A percentile compares a stretch with the other conserved stretches of the same genome.
These are phyloP conservation scores for Drosophila parthenogenetica DNA, from an alignment of 2,888 invertebrate genomes.

Conservation along the genomic window DNA sequence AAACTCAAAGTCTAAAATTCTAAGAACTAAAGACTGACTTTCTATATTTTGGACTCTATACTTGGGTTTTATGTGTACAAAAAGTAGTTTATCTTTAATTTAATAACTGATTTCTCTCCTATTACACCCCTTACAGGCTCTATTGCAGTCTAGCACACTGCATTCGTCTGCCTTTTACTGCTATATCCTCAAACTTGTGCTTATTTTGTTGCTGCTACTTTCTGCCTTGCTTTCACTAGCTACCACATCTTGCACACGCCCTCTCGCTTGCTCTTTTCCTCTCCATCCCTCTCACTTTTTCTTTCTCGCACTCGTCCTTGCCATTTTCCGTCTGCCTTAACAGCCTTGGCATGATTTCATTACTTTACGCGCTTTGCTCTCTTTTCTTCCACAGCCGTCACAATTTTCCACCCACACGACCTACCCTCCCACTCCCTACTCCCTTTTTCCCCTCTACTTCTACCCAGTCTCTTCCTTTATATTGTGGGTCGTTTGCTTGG, in stretches of 20 bases:
- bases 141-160: not conserved
- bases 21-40: no score
- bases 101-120: no score
- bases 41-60: no score
- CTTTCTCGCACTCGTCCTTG: constrained; percentile 11
- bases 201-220: not conserved
- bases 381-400: not conserved
- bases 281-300: constrained; percentile 1
- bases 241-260: not conserved
- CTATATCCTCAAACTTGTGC: not conserved
- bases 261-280: not conserved
- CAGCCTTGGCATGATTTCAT: constrained; percentile 81
- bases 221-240: constrained; percentile 4
- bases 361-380: constrained; percentile 59
- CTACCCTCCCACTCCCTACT: not conserved
- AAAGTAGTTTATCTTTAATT: no score
- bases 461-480: constrained; percentile 2
- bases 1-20: no score
- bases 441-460: not conserved
- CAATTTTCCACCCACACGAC: not conserved
- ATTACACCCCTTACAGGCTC: no score
- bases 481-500: constrained; percentile 66
- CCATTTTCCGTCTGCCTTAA: constrained; percentile 36
- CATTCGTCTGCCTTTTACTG: not conserved
- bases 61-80: no score